Evolutionary conservation across 2,797 vertebrate genomes (phyloP).

Genomic region (Coilia nasus): DNA sequence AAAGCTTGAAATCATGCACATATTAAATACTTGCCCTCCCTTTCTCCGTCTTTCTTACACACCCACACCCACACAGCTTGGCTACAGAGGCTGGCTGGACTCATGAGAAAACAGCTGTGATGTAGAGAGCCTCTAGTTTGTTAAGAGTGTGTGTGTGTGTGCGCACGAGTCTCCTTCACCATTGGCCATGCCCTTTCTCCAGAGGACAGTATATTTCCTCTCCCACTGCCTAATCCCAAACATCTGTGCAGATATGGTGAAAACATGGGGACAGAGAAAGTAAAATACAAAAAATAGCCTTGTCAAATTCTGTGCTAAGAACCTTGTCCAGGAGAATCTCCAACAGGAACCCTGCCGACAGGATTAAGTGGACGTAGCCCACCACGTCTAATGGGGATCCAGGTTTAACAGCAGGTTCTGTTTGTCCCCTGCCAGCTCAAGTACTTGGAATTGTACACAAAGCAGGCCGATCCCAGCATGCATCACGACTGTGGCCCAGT

Average conservation of each 20-base stretch:
- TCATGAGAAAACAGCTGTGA: no score
- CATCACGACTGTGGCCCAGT: not conserved
- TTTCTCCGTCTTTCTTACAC: no score
- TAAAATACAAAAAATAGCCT: not conserved
- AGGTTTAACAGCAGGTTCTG: not conserved
- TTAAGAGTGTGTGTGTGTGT: not conserved
- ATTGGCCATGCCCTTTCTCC: conserved; percentile 14
- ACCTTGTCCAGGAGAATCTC: not conserved
- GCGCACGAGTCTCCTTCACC: not conserved
- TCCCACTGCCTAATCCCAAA: conserved; percentile 15
- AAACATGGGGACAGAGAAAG: not conserved
- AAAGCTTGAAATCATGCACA: not conserved
- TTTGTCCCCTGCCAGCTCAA: not conserved
- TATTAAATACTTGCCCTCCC: no score
- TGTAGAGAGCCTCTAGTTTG: no score
- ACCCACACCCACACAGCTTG: not conserved
- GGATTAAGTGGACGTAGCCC: not conserved
- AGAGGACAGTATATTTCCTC: conserved; percentile 4
- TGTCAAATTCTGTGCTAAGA: not conserved
- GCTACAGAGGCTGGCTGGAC: no score
- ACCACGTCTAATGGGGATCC: not conserved
- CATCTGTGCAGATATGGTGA: conserved; percentile 7
- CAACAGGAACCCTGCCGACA: not conserved
- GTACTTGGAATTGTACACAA: not conserved
- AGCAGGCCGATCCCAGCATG: conserved; percentile 4